Percentiles rank a stretch among this genome's conserved stretches.
These are phyloP conservation scores for Mus pahari DNA, from an alignment of 2,113 vertebrate species.

Conservation along the genomic window DNA sequence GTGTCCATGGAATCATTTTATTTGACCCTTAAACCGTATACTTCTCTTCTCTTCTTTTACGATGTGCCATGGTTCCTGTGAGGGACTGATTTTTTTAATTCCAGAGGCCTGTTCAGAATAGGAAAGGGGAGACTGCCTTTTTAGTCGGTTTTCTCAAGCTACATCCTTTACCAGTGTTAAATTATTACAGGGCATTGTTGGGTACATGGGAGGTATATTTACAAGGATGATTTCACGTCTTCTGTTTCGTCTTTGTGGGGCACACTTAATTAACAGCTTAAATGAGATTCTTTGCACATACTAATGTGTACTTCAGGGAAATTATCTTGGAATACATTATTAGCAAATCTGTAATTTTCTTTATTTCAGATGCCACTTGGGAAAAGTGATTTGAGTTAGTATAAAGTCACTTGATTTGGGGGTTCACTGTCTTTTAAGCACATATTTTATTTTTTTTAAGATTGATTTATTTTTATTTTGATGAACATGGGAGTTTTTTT, in stretches of 20 bases:
- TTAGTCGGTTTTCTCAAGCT: constrained; percentile 7
- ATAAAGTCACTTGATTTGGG: constrained; percentile 40
- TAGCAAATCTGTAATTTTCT: constrained; percentile 50
- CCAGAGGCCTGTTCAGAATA: not conserved
- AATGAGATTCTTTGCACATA: constrained; percentile 60
- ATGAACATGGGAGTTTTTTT: not conserved
- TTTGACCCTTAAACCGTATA: constrained; percentile 58
- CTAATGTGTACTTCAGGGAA: constrained; percentile 48
- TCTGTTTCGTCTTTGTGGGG: constrained; percentile 43
- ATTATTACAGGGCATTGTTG: constrained; percentile 28
- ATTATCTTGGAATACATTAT: constrained; percentile 39
- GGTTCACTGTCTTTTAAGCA: constrained; percentile 65
- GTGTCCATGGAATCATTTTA: constrained; percentile 55
- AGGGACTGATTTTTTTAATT: constrained; percentile 47
- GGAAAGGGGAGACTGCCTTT: constrained; percentile 2
- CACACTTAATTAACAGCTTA: constrained; percentile 67
- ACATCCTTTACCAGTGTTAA: constrained; percentile 20
- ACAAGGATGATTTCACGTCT: constrained; percentile 18
- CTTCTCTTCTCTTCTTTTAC: not conserved
- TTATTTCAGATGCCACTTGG: constrained; percentile 54
- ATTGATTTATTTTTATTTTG: not conserved
- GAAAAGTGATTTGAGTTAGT: constrained; percentile 64
- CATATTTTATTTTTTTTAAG: not conserved
- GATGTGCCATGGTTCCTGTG: not conserved
- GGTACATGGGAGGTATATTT: not conserved